Base-by-base conservation (phyloP, 2,888 invertebrate species). In the Apodemia zela region DNA sequence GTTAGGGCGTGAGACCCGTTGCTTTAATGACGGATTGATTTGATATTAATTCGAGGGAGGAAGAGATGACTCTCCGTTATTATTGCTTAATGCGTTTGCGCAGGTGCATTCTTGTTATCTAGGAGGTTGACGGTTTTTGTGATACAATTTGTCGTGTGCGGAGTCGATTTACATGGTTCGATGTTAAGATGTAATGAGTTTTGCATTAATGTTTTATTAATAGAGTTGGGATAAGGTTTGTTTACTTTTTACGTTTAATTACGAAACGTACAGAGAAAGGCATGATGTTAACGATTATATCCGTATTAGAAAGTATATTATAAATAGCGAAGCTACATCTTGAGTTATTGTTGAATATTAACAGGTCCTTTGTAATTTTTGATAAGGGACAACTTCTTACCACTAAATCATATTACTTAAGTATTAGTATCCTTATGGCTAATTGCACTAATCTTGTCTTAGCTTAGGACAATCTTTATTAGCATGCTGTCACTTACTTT, bases 1-100 rank as follows among this genome's bases (percentile, higher is more conserved):
- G 76, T 71, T 75, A 80, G 87, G 87, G 87, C 88, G 89, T 87
- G 88, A 81, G 87, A 88, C 82, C 82, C 82, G 87, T 87, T 79
- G 79, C 77, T 77, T 78, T 88, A 88, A 90, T 89, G 89, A 79
- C 78, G 82, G 80, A 87, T 85, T 90, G 89, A 90, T 90, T 89
- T 81, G 90, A 90, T 87, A 90, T 90, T 89, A 89, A 90, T 89
- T 86, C 76, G 84, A 84, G 79, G 79, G 79, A 77, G 78, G 80
- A 79, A 78, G 78, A 81, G 82, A 80, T 81, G 81, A 82, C 77
- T 81, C 76, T 75, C 74, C 72, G 70, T 75, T 77, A 76, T 75
- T 78, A 76, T 73, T 73, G 72, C 72, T 79, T 79, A 77, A 78
- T 78, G 77, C 67, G 73, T 70, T 76, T 73, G 73, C 74, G 76